phyloP scores from a whole-genome alignment of 2,113 vertebrate species.

The Elephas maximus region DNA sequence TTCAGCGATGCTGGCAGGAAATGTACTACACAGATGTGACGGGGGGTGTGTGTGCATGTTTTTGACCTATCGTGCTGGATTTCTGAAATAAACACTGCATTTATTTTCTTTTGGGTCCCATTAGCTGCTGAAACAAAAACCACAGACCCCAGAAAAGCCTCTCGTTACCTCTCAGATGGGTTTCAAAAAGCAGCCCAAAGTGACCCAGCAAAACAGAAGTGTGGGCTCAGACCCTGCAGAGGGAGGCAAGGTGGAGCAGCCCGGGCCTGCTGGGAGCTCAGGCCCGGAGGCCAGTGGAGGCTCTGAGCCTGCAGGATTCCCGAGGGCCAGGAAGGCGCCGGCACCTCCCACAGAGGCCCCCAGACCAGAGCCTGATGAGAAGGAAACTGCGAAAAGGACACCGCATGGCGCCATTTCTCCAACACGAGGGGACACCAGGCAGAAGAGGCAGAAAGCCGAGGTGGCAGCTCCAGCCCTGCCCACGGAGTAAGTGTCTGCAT shows the following conservation, averaged over 20 bases:
- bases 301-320: rapidly evolving
- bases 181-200: slow-evolving; percentile 54
- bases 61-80: background rate
- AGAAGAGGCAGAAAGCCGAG: slow-evolving; percentile 87
- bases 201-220: background rate
- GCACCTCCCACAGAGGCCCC: background rate
- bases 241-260: background rate
- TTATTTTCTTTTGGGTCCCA: background rate
- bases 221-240: background rate
- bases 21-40: rapidly evolving
- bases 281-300: rapidly evolving
- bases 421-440: slow-evolving; percentile 63
- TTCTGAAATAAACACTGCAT: background rate
- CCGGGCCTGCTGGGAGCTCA: background rate
- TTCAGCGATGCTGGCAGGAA: rapidly evolving
- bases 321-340: background rate
- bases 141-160: background rate
- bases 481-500: slow-evolving; percentile 89
- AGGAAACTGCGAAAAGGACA: slow-evolving; percentile 74
- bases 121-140: slow-evolving; percentile 87
- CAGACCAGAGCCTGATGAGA: background rate
- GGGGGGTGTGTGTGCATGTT: rapidly evolving
- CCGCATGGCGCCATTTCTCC: background rate
- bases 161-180: rapidly evolving
- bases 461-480: slow-evolving; percentile 50